Evolutionary conservation across 2,797 vertebrate species (phyloP).

Genomic region (Mormyrops attenuatus): DNA sequence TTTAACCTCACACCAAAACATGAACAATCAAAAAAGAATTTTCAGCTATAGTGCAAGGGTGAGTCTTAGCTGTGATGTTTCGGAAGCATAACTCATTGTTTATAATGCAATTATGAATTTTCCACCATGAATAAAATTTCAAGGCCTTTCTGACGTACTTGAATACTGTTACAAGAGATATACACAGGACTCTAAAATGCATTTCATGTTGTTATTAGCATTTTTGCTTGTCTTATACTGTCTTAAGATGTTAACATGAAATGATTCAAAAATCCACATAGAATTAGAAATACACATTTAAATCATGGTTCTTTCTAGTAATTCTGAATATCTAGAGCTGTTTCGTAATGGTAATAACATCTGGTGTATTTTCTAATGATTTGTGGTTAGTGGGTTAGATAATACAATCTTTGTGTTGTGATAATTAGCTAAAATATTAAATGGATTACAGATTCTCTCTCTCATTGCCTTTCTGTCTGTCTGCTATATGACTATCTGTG

Average conservation of each 20-base stretch:
- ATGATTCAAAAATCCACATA: neutral
- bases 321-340: neutral
- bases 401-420: neutral
- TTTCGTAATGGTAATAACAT: neutral
- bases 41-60: slow-evolving; percentile 3
- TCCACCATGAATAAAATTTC: neutral
- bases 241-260: neutral
- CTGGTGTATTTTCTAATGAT: neutral
- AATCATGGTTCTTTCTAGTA: neutral
- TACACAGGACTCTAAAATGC: neutral
- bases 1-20: neutral
- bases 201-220: neutral
- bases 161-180: neutral
- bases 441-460: neutral
- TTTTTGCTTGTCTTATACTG: neutral
- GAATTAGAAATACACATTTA: neutral
- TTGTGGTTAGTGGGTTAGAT: neutral
- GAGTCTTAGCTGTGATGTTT: neutral
- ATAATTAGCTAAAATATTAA: slow-evolving; percentile 6
- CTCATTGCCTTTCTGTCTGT: neutral
- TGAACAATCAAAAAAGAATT: neutral
- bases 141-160: neutral
- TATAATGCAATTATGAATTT: neutral
- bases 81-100: neutral
- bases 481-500: neutral